These are phyloP conservation scores for Amphilophus citrinellus DNA, from an alignment of 2,113 vertebrate species.

Conservation along the genomic window DNA sequence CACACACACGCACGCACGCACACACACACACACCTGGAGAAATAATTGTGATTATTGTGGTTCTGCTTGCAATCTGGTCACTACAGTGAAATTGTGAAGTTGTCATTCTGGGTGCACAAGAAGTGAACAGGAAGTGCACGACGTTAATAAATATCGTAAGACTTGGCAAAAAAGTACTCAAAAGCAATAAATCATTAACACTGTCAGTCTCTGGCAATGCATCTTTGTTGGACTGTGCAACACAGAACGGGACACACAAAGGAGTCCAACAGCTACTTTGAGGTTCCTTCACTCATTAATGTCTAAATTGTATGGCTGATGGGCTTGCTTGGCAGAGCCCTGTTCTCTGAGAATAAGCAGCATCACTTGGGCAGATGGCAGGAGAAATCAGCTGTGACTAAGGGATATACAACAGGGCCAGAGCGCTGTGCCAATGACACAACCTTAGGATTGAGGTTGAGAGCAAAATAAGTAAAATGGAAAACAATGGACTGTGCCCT, in stretches of 20 bases:
- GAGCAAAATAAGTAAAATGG: conserved; percentile 24
- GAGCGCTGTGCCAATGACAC: conserved; percentile 31
- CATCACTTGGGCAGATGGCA: conserved; percentile 69
- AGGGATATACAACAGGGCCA: conserved; percentile 32
- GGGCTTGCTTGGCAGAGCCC: conserved; percentile 55
- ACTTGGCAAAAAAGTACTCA: not conserved
- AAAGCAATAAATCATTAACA: conserved; percentile 20
- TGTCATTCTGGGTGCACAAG: not conserved
- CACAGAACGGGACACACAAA: conserved; percentile 1
- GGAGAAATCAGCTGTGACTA: conserved; percentile 63
- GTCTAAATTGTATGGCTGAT: conserved; percentile 69
- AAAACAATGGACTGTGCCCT: conserved; percentile 18
- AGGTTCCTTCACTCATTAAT: conserved; percentile 63
- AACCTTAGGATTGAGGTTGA: conserved; percentile 29
- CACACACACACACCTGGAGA: conserved; percentile 1
- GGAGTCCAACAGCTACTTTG: conserved; percentile 41
- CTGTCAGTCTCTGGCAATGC: not conserved
- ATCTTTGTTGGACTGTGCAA: not conserved
- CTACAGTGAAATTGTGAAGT: not conserved
- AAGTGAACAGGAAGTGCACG: not conserved
- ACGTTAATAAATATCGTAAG: not conserved
- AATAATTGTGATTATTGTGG: conserved; percentile 9
- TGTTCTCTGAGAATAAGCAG: conserved; percentile 56
- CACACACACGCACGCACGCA: not conserved
- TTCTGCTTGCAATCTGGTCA: not conserved